phyloP scores from a whole-genome alignment of 1,140 invertebrate genomes.

The Eriosoma lanigerum region DNA sequence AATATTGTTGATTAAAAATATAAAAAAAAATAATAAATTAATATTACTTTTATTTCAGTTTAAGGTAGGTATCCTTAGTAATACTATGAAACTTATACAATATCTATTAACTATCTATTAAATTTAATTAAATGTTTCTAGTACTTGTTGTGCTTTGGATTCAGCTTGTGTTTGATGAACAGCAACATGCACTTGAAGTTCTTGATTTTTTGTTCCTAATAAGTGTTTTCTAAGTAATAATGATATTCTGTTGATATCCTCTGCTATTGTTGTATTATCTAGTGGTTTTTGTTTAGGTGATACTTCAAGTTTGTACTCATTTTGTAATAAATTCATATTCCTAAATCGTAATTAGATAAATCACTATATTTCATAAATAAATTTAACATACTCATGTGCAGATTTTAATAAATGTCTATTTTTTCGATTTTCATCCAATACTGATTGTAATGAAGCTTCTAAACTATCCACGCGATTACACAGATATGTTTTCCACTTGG shows the following conservation, averaged over 20 bases:
- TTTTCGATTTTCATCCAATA: conserved; percentile 41
- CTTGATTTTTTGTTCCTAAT: background rate
- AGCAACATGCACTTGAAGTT: conserved; percentile 28
- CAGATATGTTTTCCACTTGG: conserved; percentile 77
- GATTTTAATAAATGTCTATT: conserved; percentile 42
- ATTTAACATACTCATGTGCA: conserved; percentile 22
- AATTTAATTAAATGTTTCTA: background rate
- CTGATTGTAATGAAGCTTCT: conserved; percentile 9
- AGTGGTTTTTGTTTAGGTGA: conserved; percentile 18
- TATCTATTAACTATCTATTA: too few species aligned
- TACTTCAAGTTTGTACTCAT: conserved; percentile 33
- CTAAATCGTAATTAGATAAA: conserved; percentile 7
- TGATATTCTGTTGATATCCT: conserved; percentile 41
- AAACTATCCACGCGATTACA: conserved; percentile 56
- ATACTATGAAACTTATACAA: too few species aligned
- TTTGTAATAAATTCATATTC: conserved; percentile 37
- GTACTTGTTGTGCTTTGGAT: conserved; percentile 37
- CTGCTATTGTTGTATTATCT: conserved; percentile 33
- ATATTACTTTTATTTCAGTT: too few species aligned
- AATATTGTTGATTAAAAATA: too few species aligned
- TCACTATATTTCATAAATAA: background rate
- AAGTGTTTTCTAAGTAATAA: conserved; percentile 17
- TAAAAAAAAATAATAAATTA: too few species aligned
- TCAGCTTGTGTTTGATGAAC: conserved; percentile 37
- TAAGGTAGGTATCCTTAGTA: too few species aligned